Conservation (phyloP, 2,113 vertebrate genomes). For the pig (Sus scrofa) region DNA sequence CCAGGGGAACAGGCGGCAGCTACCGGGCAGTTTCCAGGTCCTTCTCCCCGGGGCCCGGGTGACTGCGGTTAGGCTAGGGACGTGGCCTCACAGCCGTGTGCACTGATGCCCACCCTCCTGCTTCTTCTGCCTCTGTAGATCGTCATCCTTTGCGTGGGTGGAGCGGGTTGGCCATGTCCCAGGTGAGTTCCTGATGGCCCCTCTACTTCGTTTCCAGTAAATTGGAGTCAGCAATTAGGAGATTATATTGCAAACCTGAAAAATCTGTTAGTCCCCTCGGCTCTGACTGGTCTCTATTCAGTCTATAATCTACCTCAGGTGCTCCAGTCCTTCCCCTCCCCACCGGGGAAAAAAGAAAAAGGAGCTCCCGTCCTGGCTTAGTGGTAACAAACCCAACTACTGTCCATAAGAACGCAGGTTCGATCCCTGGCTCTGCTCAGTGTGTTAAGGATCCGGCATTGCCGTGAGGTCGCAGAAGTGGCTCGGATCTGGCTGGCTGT, state of each 20-base stretch:
- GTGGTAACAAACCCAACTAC: too few species aligned
- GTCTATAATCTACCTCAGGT: background rate
- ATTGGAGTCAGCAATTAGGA: background rate
- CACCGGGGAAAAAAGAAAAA: background rate
- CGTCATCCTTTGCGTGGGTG: background rate
- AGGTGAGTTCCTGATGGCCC: conserved; percentile 6
- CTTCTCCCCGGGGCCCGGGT: background rate
- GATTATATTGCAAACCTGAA: background rate
- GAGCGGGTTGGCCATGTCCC: background rate
- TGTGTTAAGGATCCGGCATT: too few species aligned
- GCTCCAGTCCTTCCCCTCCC: background rate
- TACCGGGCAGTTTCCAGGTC: background rate
- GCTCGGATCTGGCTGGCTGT: too few species aligned
- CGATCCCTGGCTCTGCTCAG: too few species aligned
- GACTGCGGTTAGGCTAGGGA: background rate
- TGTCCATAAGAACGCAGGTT: too few species aligned
- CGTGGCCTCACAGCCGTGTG: background rate
- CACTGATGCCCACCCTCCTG: background rate
- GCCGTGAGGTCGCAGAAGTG: too few species aligned
- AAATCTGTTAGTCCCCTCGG: background rate
- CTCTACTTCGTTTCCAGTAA: background rate
- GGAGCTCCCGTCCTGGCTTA: background rate
- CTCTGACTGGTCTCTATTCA: background rate
- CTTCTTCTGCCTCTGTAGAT: conserved; percentile 52
- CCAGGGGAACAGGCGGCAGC: background rate